Conservation (phyloP, 1,140 invertebrate species). For the Dysdera silvatica region DNA sequence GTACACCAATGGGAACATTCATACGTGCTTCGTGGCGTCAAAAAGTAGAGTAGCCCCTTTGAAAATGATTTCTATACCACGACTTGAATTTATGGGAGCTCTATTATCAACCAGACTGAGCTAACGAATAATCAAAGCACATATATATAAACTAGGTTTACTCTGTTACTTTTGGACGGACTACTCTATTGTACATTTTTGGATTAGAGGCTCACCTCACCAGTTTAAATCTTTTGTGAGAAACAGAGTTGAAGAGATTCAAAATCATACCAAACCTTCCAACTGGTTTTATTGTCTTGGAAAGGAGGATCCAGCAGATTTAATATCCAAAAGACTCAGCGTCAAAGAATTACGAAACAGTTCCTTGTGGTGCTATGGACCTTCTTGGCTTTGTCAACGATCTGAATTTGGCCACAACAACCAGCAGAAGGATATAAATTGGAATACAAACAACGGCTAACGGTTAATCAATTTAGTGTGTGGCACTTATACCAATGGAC, state of each 20-base stretch:
- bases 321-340: background rate
- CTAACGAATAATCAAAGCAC: background rate
- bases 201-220: background rate
- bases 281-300: background rate
- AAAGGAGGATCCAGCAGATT: background rate
- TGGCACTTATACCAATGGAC: too few species aligned
- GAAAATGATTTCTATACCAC: background rate
- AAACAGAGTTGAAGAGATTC: background rate
- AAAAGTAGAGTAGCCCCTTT: background rate
- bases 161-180: background rate
- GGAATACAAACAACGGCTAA: too few species aligned
- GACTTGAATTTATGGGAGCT: background rate
- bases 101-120: background rate
- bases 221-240: background rate
- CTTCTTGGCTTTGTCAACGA: background rate
- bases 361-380: background rate
- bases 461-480: too few species aligned
- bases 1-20: background rate
- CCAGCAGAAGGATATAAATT: background rate
- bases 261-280: too few species aligned
- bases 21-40: background rate
- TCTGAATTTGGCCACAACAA: too few species aligned
- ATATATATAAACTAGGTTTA: background rate
- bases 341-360: background rate
- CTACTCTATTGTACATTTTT: background rate